These are phyloP conservation scores for Vidua chalybeata DNA, from an alignment of 2,113 vertebrate genomes.

Conservation along the genomic window DNA sequence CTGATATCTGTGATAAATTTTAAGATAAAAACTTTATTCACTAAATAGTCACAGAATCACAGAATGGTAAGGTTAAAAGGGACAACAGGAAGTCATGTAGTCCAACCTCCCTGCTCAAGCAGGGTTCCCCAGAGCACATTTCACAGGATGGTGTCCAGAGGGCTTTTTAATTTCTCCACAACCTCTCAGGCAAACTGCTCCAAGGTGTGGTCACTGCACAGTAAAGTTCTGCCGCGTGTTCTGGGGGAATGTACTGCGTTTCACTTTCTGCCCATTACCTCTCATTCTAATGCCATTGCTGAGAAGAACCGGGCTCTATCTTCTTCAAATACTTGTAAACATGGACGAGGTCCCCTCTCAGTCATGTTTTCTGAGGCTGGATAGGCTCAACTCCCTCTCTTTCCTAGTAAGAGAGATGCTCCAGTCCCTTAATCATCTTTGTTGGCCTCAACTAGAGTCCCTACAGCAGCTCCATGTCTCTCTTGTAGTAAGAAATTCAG, in stretches of 20 bases:
- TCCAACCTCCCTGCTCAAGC: not conserved
- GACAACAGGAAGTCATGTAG: not conserved
- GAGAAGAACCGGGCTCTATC: not conserved
- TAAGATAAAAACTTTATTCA: not conserved
- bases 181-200: not conserved
- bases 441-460: not conserved
- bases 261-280: not conserved
- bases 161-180: not conserved
- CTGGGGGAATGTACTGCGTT: accelerated
- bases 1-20: not conserved
- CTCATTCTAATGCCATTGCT: not conserved
- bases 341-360: not conserved
- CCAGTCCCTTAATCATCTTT: not conserved
- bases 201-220: not conserved
- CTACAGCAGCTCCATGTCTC: not conserved
- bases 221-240: not conserved
- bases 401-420: not conserved
- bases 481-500: not conserved
- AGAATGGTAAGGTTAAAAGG: not conserved
- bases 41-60: not conserved
- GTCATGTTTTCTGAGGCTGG: not conserved
- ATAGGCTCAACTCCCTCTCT: not conserved
- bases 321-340: not conserved
- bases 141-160: not conserved
- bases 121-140: not conserved